Evolutionary conservation across 2,888 invertebrate species (phyloP).

Genomic region (Leptopilina myrica): DNA sequence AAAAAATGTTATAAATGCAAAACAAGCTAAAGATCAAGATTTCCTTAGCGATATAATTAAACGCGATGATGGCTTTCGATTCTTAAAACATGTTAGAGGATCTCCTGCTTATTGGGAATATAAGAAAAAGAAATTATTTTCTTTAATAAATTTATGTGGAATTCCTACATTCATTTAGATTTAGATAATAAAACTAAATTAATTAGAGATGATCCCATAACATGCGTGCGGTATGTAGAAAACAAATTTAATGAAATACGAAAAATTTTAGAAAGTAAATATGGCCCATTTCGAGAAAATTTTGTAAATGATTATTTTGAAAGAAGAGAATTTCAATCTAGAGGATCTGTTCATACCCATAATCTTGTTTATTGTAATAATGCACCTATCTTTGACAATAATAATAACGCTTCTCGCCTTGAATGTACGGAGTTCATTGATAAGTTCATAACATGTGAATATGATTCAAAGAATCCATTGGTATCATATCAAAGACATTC

Average conservation of each 20-base stretch:
- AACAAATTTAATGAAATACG: neutral
- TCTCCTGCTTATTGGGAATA: neutral
- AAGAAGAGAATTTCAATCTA: constrained; percentile 5
- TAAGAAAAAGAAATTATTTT: constrained; percentile 3
- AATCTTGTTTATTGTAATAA: constrained; percentile 4
- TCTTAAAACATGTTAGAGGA: constrained; percentile 8
- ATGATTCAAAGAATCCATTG: constrained; percentile 9
- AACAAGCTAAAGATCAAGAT: neutral
- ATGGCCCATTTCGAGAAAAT: neutral
- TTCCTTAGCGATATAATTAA: neutral
- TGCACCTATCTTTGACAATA: neutral
- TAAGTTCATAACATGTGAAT: constrained; percentile 7
- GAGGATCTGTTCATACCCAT: constrained; percentile 5
- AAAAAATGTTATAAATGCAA: constrained; percentile 9
- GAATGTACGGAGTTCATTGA: neutral
- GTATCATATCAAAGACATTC: neutral
- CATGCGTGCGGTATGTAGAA: neutral
- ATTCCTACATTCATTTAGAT: constrained; percentile 7
- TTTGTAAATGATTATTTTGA: constrained; percentile 9
- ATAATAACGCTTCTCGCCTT: neutral
- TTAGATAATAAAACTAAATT: neutral
- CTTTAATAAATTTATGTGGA: constrained; percentile 2
- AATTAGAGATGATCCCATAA: neutral
- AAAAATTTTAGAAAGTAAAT: constrained; percentile 4
- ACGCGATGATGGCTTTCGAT: neutral